A percentile compares a stretch with the other conserved stretches of the same genome.
Evolutionary conservation across 2,113 vertebrate species (phyloP).

Genomic region (Dolichotis patagonum): DNA sequence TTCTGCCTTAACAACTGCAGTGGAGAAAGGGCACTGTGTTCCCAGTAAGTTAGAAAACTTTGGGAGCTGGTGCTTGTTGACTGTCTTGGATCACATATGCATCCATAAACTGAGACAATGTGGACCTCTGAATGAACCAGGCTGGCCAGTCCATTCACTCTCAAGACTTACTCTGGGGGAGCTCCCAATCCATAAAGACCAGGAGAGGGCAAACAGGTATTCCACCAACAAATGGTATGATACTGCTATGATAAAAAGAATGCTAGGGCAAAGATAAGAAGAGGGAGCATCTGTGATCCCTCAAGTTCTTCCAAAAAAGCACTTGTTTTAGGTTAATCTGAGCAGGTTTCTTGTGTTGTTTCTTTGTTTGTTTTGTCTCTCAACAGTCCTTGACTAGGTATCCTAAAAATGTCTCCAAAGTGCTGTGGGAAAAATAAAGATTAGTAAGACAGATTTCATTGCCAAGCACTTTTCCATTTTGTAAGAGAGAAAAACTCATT

Average conservation of each 20-base stretch:
- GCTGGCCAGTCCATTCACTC: background rate
- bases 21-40: background rate
- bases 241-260: background rate
- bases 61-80: background rate
- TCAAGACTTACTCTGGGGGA: background rate
- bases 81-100: background rate
- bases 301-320: background rate
- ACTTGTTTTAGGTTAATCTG: background rate
- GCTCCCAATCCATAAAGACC: background rate
- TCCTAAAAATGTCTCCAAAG: background rate
- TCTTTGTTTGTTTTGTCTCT: background rate
- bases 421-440: background rate
- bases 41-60: background rate
- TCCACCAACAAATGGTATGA: background rate
- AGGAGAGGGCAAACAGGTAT: background rate
- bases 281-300: background rate
- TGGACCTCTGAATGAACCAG: too few species aligned
- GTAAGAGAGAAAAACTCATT: slow-evolving; percentile 14
- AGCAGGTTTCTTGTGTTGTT: background rate
- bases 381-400: slow-evolving; percentile 42
- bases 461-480: slow-evolving; percentile 13
- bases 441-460: background rate
- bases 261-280: background rate
- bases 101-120: background rate
- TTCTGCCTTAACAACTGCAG: background rate